phyloP scores from a whole-genome alignment of 2,888 invertebrate genomes.

The Chydorus sphaericus region DNA sequence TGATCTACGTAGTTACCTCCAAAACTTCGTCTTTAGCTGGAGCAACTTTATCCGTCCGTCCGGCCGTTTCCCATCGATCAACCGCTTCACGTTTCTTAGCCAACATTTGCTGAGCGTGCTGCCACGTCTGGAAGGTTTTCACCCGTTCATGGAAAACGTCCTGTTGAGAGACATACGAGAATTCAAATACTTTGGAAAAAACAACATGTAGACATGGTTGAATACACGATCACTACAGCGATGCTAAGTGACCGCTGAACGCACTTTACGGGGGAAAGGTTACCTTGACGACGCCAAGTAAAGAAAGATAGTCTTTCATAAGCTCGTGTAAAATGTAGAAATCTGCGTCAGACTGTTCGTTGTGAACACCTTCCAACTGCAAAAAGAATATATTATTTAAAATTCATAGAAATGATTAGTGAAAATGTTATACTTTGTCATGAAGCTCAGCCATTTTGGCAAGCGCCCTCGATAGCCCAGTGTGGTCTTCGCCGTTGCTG shows the following conservation, averaged over 20 bases:
- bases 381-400: constrained; percentile 23
- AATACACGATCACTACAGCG: no score
- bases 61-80: constrained; percentile 76
- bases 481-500: constrained; percentile 84
- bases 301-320: constrained; percentile 81
- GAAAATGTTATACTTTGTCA: constrained; percentile 40
- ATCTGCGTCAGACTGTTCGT: constrained; percentile 88
- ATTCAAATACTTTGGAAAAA: no score
- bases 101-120: constrained; percentile 86
- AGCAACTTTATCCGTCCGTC: constrained; percentile 76
- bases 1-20: constrained; percentile 51
- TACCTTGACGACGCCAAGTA: constrained; percentile 80
- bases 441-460: constrained; percentile 80
- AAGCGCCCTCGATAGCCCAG: constrained; percentile 72
- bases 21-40: constrained; percentile 80
- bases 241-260: no score
- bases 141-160: constrained; percentile 54
- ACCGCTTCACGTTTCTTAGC: constrained; percentile 88
- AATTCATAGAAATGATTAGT: not conserved
- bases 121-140: constrained; percentile 91
- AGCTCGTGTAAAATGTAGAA: constrained; percentile 87
- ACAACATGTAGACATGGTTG: no score
- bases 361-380: constrained; percentile 68
- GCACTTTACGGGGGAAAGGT: no score
- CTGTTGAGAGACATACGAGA: constrained; percentile 32